phyloP scores from a whole-genome alignment of 2,888 invertebrate genomes.

The Melieria picta region DNA sequence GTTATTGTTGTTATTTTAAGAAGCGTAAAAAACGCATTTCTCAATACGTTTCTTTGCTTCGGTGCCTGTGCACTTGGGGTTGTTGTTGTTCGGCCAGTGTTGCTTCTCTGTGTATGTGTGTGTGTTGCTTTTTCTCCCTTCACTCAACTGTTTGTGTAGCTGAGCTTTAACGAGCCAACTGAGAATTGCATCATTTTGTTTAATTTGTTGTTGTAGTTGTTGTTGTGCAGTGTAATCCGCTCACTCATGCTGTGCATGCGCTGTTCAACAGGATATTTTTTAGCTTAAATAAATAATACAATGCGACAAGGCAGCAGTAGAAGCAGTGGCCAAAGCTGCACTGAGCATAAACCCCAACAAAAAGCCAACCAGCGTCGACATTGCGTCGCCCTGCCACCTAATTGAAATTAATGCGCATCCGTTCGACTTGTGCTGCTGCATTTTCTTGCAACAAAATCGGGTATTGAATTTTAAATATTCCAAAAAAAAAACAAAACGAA shows the following conservation, averaged over 20 bases:
- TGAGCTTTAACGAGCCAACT: conserved; percentile 55
- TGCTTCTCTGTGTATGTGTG: not conserved
- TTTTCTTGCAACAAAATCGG: not conserved
- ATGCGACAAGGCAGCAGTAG: conserved; percentile 33
- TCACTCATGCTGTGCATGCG: not conserved
- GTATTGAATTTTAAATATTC: conserved; percentile 5
- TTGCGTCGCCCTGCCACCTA: conserved; percentile 41
- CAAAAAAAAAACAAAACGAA: no score
- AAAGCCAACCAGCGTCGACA: conserved; percentile 37
- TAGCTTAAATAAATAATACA: conserved; percentile 54
- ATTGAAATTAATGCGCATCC: conserved; percentile 59
- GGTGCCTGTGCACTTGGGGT: not conserved
- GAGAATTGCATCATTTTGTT: conserved; percentile 52
- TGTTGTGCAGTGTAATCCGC: not conserved
- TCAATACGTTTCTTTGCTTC: not conserved
- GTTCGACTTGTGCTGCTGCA: conserved; percentile 42
- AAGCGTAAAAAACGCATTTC: no score
- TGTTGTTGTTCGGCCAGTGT: not conserved
- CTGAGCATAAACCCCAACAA: conserved; percentile 42
- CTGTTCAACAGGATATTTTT: conserved; percentile 46
- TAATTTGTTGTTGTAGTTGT: conserved; percentile 40
- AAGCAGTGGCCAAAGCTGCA: not conserved
- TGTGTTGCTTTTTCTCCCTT: not conserved
- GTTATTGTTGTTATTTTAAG: no score
- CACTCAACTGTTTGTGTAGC: conserved; percentile 40